Evolutionary conservation across 2,888 invertebrate genomes (phyloP).

Genomic region (Dicyrtoma fusca): DNA sequence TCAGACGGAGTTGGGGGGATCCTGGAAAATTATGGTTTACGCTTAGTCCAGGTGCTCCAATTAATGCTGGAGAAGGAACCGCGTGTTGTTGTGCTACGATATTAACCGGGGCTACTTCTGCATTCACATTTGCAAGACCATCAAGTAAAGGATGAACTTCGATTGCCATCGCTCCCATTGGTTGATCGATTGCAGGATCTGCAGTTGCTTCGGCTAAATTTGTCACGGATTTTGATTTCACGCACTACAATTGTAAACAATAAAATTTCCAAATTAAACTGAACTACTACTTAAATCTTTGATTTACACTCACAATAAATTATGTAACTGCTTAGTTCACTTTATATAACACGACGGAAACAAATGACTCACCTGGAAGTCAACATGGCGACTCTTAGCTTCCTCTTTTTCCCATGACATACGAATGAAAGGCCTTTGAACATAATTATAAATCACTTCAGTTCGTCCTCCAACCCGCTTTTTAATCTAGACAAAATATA

Average conservation of each 20-base stretch:
- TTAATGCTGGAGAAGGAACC: constrained; percentile 24
- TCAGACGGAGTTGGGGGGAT: constrained; percentile 48
- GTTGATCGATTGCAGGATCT: constrained; percentile 73
- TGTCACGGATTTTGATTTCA: constrained; percentile 96
- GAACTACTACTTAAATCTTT: no score
- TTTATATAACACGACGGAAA: no score
- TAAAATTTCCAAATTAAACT: no score
- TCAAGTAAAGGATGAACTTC: constrained; percentile 54
- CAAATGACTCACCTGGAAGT: constrained; percentile 76
- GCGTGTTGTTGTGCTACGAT: constrained; percentile 15
- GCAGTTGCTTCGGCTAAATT: constrained; percentile 91
- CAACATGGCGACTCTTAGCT: constrained; percentile 97
- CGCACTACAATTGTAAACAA: constrained; percentile 82
- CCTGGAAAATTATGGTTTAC: constrained; percentile 41
- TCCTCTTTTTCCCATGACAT: constrained; percentile 99
- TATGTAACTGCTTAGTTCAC: no score
- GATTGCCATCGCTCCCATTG: constrained; percentile 41
- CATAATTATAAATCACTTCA: constrained; percentile 99
- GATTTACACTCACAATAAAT: no score
- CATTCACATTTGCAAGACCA: constrained; percentile 45
- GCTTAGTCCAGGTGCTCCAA: constrained; percentile 25
- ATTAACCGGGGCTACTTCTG: constrained; percentile 32
- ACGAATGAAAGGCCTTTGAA: constrained; percentile 97
- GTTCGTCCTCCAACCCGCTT: constrained; percentile 91
- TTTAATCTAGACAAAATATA: constrained; percentile 62